phyloP scores from a whole-genome alignment of 2,797 vertebrate genomes.

The Coendou prehensilis region DNA sequence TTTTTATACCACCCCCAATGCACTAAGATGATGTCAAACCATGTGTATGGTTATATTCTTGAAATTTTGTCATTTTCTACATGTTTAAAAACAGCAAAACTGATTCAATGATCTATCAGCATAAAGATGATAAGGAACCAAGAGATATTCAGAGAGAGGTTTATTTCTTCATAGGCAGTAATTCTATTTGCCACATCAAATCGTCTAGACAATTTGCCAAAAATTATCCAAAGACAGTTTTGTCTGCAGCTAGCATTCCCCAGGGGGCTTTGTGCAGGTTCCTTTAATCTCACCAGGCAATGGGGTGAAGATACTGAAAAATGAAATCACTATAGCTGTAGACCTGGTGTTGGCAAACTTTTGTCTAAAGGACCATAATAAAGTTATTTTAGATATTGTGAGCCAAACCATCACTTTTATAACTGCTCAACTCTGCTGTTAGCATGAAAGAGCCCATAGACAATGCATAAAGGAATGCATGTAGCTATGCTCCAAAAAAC shows the following conservation, averaged over 20 bases:
- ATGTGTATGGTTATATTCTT: not conserved
- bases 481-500: not conserved
- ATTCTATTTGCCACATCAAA: conserved; percentile 8
- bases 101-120: not conserved
- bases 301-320: not conserved
- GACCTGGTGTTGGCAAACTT: not conserved
- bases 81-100: not conserved
- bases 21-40: not conserved
- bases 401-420: not conserved
- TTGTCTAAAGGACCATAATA: not conserved
- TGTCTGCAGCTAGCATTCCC: not conserved
- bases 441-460: not conserved
- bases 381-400: conserved; percentile 18
- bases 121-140: not conserved
- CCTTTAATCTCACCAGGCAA: not conserved
- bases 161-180: not conserved
- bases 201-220: not conserved
- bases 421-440: not conserved
- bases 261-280: not conserved
- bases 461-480: not conserved
- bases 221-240: not conserved
- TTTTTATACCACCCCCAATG: not conserved
- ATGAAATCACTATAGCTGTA: not conserved
- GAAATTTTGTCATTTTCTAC: not conserved
- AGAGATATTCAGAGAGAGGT: not conserved